Evolutionary conservation across 1,140 invertebrate species (phyloP).

Genomic region (Theocolax elegans): DNA sequence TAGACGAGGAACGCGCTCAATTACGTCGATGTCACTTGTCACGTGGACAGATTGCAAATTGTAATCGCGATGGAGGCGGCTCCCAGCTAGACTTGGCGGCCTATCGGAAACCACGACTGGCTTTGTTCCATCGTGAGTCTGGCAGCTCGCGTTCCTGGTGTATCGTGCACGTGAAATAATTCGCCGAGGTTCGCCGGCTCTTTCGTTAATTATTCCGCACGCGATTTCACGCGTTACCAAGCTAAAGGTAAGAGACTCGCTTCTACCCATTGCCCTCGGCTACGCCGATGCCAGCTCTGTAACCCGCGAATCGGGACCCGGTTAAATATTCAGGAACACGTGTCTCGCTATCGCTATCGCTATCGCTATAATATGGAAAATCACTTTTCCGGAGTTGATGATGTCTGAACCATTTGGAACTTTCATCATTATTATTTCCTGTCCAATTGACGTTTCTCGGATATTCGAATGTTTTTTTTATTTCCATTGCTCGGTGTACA

Average conservation of each 20-base stretch:
- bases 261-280: too few species aligned
- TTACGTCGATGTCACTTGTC: constrained; percentile 4
- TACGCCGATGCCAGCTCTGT: too few species aligned
- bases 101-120: neutral
- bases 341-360: neutral
- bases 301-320: too few species aligned
- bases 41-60: constrained; percentile 6
- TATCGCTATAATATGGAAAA: neutral
- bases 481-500: too few species aligned
- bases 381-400: neutral
- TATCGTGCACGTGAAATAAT: too few species aligned
- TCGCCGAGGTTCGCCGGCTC: too few species aligned
- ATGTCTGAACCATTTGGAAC: neutral
- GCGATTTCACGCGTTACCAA: too few species aligned
- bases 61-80: constrained; percentile 4
- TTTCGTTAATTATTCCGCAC: neutral
- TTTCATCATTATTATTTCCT: neutral
- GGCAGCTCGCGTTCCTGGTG: too few species aligned
- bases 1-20: constrained; percentile 6
- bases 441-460: too few species aligned
- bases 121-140: neutral
- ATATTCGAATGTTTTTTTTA: too few species aligned
- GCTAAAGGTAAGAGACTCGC: too few species aligned
- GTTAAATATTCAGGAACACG: constrained; percentile 27
- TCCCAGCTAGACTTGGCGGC: too few species aligned